Conservation (phyloP, 1,140 invertebrate genomes). For the Drepana arcuata region DNA sequence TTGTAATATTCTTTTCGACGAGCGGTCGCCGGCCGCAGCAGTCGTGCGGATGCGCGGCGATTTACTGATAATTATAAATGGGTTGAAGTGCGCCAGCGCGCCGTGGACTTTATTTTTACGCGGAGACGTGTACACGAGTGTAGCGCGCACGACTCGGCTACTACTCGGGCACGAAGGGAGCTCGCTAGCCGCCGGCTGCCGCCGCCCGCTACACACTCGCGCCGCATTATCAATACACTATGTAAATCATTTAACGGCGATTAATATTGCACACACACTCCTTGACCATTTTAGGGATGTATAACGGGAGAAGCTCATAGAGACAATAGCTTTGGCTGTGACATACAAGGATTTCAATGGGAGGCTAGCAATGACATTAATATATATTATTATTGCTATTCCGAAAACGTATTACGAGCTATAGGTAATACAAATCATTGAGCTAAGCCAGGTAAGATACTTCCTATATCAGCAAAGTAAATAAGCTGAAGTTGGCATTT, state of each 20-base stretch:
- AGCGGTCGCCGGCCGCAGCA: slow-evolving; percentile 48
- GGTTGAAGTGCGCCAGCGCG: slow-evolving; percentile 58
- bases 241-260: slow-evolving; percentile 56
- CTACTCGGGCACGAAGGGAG: slow-evolving; percentile 42
- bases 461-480: no score
- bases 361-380: slow-evolving; percentile 22
- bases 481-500: no score
- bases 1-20: slow-evolving; percentile 44
- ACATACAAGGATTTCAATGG: slow-evolving; percentile 26
- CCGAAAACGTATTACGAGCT: no score
- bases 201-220: slow-evolving; percentile 30
- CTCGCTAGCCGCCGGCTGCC: slow-evolving; percentile 26
- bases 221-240: slow-evolving; percentile 46
- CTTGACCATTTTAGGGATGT: slow-evolving; percentile 45
- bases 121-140: slow-evolving; percentile 57
- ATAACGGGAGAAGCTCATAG: slow-evolving; percentile 49
- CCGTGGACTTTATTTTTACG: slow-evolving; percentile 68
- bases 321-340: slow-evolving; percentile 40
- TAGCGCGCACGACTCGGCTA: slow-evolving; percentile 41
- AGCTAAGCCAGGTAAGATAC: no score
- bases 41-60: slow-evolving; percentile 56
- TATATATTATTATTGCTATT: no score
- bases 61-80: slow-evolving; percentile 72
- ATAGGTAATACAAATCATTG: no score
- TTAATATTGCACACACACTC: slow-evolving; percentile 59